Percentiles rank a stretch among this genome's conserved stretches.
These are phyloP conservation scores for Crambe crambe DNA, from an alignment of 37 sponge, comb jelly and placozoan species.

Conservation along the genomic window DNA sequence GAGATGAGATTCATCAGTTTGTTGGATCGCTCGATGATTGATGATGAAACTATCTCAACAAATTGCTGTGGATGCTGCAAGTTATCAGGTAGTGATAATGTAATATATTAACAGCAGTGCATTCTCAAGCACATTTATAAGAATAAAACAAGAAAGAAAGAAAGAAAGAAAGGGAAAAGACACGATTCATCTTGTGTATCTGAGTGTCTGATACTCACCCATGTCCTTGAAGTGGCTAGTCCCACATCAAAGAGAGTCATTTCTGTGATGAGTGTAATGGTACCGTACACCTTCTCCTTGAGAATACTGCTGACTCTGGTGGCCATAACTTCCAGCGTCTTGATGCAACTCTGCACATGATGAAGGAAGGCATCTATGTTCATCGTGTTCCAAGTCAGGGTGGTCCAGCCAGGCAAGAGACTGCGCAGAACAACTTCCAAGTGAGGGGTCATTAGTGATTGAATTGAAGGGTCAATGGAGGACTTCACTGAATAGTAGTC, in stretches of 20 bases:
- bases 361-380: slow-evolving; percentile 95
- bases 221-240: slow-evolving; percentile 32
- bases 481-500: slow-evolving; percentile 42
- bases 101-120: neutral
- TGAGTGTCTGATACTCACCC: slow-evolving; percentile 78
- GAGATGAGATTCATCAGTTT: slow-evolving; percentile 6
- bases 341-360: slow-evolving; percentile 29
- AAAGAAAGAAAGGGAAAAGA: too few relatives aligned
- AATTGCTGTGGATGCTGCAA: slow-evolving; percentile 40
- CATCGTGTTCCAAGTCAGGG: slow-evolving; percentile 88
- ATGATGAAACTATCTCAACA: slow-evolving; percentile 4
- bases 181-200: too few relatives aligned
- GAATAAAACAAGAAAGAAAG: neutral
- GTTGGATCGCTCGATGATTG: neutral
- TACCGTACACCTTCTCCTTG: slow-evolving; percentile 27
- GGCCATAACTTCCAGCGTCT: slow-evolving; percentile 29
- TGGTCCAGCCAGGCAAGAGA: slow-evolving; percentile 84
- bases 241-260: slow-evolving; percentile 48
- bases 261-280: slow-evolving; percentile 16
- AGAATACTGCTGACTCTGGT: slow-evolving; percentile 20
- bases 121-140: neutral
- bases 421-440: slow-evolving; percentile 41
- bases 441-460: slow-evolving; percentile 51
- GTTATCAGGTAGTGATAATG: neutral
- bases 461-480: slow-evolving; percentile 40